Base-by-base conservation (phyloP, 2,888 invertebrate species). In the Linnaemya vulpina region DNA sequence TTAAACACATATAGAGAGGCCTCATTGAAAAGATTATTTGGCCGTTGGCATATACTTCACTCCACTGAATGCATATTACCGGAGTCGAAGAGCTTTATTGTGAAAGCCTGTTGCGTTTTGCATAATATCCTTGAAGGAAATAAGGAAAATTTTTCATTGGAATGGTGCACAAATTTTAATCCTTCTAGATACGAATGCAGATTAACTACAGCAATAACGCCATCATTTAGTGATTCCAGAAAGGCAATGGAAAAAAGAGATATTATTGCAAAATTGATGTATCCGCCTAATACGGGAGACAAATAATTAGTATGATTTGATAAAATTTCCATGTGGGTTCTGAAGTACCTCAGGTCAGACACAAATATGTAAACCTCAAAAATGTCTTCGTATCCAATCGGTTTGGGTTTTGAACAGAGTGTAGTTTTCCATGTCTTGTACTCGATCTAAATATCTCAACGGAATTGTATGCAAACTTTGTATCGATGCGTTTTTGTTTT, bases 81-180 rank as follows among this genome's bases (percentile, higher is more conserved):
- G 4, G 89, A 90, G 49, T 90, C 90, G 3, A 91, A 92, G 40
- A 90, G 89, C 60, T 88, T 88, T 35, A 90, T 92, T 3, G 89
- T 91, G 0, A 88, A 88, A 3, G 91, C 92, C 0, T 92, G 92
- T 15, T 91, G 91, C 25, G 88, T 89, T 1, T 75, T 92, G 5
- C 92, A 92, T 84, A 92, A 92, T 73, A 83, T 92, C 0, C 82
- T 92, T 5, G 92, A 92, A 73, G 90, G 89, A 63, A 87, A 89
- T 8, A 89, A 89, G 17, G 91, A 92, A 49, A 87, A 88, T 0
- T 91, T 90, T 74, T 86, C 88, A 53, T 88, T 89, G 3, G 89
- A 91, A 53, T 92, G 92, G 92, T 88, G 88, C 43, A 89, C 87
- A 49, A 46, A 75, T 51, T 63, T 67, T 20, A 70, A 86, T 13